These are phyloP conservation scores for Hyphantria cunea DNA, from an alignment of 1,140 invertebrate genomes.

Conservation along the genomic window DNA sequence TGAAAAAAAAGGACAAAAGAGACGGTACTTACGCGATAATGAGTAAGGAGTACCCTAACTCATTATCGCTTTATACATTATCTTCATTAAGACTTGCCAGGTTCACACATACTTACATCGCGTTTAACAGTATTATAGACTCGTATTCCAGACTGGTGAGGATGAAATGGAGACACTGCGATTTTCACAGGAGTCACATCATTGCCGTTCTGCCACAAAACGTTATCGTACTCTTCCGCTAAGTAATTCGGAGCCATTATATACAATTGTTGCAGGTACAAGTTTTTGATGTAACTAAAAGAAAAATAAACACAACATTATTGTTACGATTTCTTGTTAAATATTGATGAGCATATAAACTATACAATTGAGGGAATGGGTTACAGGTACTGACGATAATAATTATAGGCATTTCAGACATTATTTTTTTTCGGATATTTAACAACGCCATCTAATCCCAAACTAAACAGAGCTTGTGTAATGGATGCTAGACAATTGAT, in stretches of 20 bases:
- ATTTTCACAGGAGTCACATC: slow-evolving; percentile 83
- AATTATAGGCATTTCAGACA: too few species aligned
- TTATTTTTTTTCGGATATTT: too few species aligned
- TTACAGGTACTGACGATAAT: too few species aligned
- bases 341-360: too few species aligned
- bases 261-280: slow-evolving; percentile 90
- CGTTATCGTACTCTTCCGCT: slow-evolving; percentile 88
- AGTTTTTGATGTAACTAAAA: slow-evolving; percentile 86
- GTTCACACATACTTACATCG: slow-evolving; percentile 76
- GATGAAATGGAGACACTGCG: slow-evolving; percentile 87
- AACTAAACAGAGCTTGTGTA: too few species aligned
- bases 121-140: slow-evolving; percentile 83
- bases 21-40: too few species aligned
- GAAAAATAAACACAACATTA: not conserved
- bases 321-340: not conserved
- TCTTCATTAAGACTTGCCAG: not conserved
- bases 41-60: too few species aligned
- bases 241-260: slow-evolving; percentile 91
- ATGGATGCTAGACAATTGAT: too few species aligned
- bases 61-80: too few species aligned
- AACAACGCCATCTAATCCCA: too few species aligned
- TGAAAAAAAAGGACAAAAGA: too few species aligned
- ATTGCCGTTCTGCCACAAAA: slow-evolving; percentile 82
- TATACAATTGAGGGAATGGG: too few species aligned
- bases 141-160: slow-evolving; percentile 85